phyloP scores from a whole-genome alignment of 2,888 invertebrate species.

The Rhingia rostrata region DNA sequence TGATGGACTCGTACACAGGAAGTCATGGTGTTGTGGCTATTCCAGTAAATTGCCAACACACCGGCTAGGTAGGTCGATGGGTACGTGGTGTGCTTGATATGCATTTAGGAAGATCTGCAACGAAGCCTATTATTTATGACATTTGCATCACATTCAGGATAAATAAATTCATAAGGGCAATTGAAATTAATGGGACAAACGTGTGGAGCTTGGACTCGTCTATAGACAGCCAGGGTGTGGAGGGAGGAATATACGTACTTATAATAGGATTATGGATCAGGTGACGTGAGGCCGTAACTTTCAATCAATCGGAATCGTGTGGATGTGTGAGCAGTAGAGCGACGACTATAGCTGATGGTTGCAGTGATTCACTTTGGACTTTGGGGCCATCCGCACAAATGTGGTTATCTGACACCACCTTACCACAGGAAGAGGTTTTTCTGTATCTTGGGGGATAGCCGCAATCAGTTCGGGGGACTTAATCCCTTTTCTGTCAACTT shows the following conservation, averaged over 20 bases:
- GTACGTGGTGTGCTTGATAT: slow-evolving; percentile 25
- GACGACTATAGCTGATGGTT: not conserved
- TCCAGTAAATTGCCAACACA: slow-evolving; percentile 49
- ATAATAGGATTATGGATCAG: slow-evolving; percentile 71
- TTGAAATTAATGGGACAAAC: slow-evolving; percentile 66
- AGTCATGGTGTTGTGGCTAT: slow-evolving; percentile 40
- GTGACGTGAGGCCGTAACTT: slow-evolving; percentile 70
- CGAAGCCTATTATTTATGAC: slow-evolving; percentile 60
- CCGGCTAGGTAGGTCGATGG: not conserved
- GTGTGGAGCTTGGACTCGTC: slow-evolving; percentile 39
- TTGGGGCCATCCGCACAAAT: slow-evolving; percentile 27
- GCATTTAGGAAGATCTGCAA: slow-evolving; percentile 35
- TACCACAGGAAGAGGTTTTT: slow-evolving; percentile 6
- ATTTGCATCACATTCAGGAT: slow-evolving; percentile 55
- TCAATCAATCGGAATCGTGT: slow-evolving; percentile 62
- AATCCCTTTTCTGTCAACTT: slow-evolving; percentile 51
- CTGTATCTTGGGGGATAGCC: not conserved
- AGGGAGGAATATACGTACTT: slow-evolving; percentile 49
- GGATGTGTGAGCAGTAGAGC: slow-evolving; percentile 31
- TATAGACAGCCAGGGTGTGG: not conserved
- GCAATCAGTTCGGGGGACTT: slow-evolving; percentile 43
- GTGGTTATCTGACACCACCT: slow-evolving; percentile 66
- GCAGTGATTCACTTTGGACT: slow-evolving; percentile 40
- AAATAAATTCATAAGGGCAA: slow-evolving; percentile 69
- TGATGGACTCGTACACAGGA: slow-evolving; percentile 17